Conservation (phyloP, 2,888 invertebrate species). For the Octodonta nipae region DNA sequence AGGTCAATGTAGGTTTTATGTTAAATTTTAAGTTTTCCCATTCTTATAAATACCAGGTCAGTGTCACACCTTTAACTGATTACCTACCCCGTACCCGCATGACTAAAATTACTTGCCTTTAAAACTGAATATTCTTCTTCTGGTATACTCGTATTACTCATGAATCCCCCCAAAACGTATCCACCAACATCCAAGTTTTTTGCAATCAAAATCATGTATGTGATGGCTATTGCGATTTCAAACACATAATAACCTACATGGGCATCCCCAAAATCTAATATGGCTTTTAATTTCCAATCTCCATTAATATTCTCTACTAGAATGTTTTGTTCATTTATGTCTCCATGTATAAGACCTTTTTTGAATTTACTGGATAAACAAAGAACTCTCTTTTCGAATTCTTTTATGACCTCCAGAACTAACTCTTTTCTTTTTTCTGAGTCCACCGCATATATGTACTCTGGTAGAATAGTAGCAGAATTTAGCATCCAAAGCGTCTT, state of each 20-base stretch:
- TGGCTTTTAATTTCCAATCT: conserved; percentile 48
- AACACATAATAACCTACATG: conserved; percentile 61
- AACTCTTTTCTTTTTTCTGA: conserved; percentile 44
- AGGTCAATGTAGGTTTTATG: too few relatives aligned
- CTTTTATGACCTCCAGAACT: conserved; percentile 46
- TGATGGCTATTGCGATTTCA: conserved; percentile 69
- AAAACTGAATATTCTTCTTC: conserved; percentile 50
- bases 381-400: conserved; percentile 55
- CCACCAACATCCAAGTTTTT: conserved; percentile 49
- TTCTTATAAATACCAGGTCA: too few relatives aligned
- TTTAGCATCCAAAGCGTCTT: conserved; percentile 66
- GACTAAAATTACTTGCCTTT: conserved; percentile 52
- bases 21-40: too few relatives aligned
- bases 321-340: conserved; percentile 82
- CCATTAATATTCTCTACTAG: conserved; percentile 34
- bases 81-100: too few relatives aligned
- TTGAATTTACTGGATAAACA: conserved; percentile 45
- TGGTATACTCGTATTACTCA: conserved; percentile 44
- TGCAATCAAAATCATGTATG: conserved; percentile 64
- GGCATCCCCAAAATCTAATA: conserved; percentile 81
- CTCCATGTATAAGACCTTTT: conserved; percentile 72
- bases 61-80: too few relatives aligned
- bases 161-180: conserved; percentile 65
- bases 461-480: conserved; percentile 51
- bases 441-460: conserved; percentile 57